Base-by-base conservation (phyloP, 1,140 invertebrate genomes). In the Drosophila micromelanica region DNA sequence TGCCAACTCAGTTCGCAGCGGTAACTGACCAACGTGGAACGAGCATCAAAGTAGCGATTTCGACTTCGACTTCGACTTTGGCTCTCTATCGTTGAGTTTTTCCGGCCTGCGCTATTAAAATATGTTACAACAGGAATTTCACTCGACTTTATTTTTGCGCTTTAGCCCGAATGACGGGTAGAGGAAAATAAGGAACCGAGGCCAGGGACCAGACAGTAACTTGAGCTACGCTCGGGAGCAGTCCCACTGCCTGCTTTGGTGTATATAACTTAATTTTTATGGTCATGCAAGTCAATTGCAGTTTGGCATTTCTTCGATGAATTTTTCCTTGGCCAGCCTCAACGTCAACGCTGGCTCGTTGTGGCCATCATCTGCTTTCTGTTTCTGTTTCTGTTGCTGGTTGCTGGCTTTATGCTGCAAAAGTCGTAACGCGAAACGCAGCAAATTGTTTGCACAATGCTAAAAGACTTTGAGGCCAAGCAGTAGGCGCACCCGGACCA, bases 241-340 rank as follows among this genome's bases (percentile, higher is more conserved):
- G 52, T 40, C 55, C 40, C 23, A 8, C 17, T 20, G 46, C 55
- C 37, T 52, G 45, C 54, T 55, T 78, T 68, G 78, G 74, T 81
- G 82, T 78, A 87, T 87, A 86, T 86, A 86, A 87, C 82, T 86
- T 86, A 87, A 86, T 86, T 86, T 86, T 86, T 86, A 86, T 86
- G 82, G 82, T 86, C 82, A 86, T 86, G 82, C 82, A 86, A 86
- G 82, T 86, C 82, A 86, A 86, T 86, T 86, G 82, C 82, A 86
- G 82, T 86, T 86, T 86, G 82, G 82, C 78, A 86, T 87, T 86
- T 86, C 82, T 86, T 81, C 78, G 70, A 71, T 85, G 82, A 71
- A 77, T 73, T 79, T 84, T 84, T 74, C 59, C 54, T 64, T 55
- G 40, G 23, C 64, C 48, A 51, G 42, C 11, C 63, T 59, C 13